Conservation (phyloP, 2,797 vertebrate genomes). For the Typhlichthys eigenmanni region DNA sequence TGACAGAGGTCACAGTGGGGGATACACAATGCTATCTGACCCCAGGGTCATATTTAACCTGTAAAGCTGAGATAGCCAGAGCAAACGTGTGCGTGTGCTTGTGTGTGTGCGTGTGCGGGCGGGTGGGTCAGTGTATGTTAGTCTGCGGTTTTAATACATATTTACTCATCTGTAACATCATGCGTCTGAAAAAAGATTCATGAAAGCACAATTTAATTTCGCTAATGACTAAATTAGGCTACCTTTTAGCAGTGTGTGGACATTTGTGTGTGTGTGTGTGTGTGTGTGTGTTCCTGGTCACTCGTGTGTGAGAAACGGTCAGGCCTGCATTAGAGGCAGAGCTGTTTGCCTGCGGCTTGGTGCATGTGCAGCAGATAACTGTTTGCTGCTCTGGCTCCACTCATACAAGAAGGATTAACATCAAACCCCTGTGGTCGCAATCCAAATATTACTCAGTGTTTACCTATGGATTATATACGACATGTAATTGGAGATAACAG, state of each 20-base stretch:
- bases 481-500: slow-evolving; percentile 64
- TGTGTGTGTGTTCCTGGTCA: slow-evolving; percentile 29
- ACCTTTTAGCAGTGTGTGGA: background rate
- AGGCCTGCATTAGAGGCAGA: slow-evolving; percentile 42
- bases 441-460: slow-evolving; percentile 60
- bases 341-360: slow-evolving; percentile 35
- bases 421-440: slow-evolving; percentile 51
- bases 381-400: slow-evolving; percentile 57
- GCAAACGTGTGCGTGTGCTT: slow-evolving; percentile 23
- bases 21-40: slow-evolving; percentile 46
- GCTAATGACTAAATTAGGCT: no score
- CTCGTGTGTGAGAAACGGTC: slow-evolving; percentile 42
- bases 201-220: no score
- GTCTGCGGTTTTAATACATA: background rate
- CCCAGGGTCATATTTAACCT: slow-evolving; percentile 70
- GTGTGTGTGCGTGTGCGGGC: slow-evolving; percentile 2
- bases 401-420: slow-evolving; percentile 26
- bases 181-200: no score
- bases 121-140: slow-evolving; percentile 1
- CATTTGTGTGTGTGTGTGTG: slow-evolving; percentile 17
- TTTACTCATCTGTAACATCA: no score
- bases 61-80: slow-evolving; percentile 68
- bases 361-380: slow-evolving; percentile 59
- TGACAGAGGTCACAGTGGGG: slow-evolving; percentile 61
- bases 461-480: slow-evolving; percentile 58